Evolutionary conservation across 1,140 invertebrate genomes (phyloP).

Genomic region (Drosophila mojavensis): DNA sequence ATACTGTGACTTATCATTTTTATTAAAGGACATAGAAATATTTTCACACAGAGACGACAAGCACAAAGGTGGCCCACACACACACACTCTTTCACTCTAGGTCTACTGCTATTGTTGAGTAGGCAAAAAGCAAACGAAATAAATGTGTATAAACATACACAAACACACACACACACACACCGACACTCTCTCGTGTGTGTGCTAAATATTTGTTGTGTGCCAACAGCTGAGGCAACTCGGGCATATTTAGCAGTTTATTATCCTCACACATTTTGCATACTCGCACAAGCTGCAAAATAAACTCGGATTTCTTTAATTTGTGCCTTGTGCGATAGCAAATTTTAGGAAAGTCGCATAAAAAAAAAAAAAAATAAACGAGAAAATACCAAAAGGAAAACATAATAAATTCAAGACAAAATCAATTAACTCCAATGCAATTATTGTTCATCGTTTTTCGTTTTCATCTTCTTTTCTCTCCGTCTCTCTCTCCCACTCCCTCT

Average conservation of each 20-base stretch:
- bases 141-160: conserved; percentile 15
- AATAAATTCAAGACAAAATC: conserved; percentile 14
- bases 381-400: neutral
- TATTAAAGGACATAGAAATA: conserved; percentile 62
- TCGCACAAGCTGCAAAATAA: conserved; percentile 11
- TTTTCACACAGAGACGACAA: conserved; percentile 53
- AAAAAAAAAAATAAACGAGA: neutral
- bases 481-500: too few species aligned
- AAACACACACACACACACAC: neutral
- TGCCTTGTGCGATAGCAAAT: conserved; percentile 19
- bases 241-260: conserved; percentile 40
- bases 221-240: conserved; percentile 37
- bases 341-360: neutral
- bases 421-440: conserved; percentile 11
- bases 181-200: conserved; percentile 4
- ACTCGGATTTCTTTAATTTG: conserved; percentile 37
- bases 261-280: conserved; percentile 5
- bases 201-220: conserved; percentile 24
- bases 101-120: conserved; percentile 41
- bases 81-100: neutral
- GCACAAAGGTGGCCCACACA: conserved; percentile 39
- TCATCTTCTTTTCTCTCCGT: too few species aligned
- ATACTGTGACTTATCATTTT: conserved; percentile 60
- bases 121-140: conserved; percentile 44
- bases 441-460: too few species aligned